These are phyloP conservation scores for Coenonympha arcania DNA, from an alignment of 2,888 invertebrate genomes.

Conservation along the genomic window DNA sequence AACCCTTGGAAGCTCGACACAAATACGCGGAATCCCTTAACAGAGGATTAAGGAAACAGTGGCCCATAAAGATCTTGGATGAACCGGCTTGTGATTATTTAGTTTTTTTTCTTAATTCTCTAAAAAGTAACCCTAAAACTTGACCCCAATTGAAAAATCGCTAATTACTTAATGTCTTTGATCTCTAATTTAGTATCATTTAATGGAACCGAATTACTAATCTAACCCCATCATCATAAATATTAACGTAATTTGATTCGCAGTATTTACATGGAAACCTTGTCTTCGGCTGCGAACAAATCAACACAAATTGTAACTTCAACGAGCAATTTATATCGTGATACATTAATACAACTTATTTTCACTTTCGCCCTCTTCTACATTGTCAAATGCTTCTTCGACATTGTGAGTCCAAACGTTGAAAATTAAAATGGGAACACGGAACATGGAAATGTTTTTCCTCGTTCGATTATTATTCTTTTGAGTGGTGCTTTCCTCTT, in stretches of 20 bases:
- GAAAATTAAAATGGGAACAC: neutral
- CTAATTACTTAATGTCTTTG: neutral
- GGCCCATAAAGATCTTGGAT: neutral
- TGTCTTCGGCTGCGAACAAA: neutral
- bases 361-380: slow-evolving; percentile 49
- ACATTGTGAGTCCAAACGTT: slow-evolving; percentile 38
- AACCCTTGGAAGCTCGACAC: neutral
- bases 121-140: neutral
- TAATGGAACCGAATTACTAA: neutral
- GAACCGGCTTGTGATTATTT: neutral
- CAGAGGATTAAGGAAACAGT: neutral
- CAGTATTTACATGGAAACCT: neutral
- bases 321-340: slow-evolving; percentile 27
- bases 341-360: slow-evolving; percentile 40
- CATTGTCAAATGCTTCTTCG: slow-evolving; percentile 47
- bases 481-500: too few relatives aligned
- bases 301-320: neutral
- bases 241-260: neutral
- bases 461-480: too few relatives aligned
- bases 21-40: neutral
- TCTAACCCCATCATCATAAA: neutral
- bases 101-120: neutral
- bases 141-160: neutral
- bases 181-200: neutral
- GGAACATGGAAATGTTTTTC: neutral